Percentiles rank a stretch among this genome's conserved stretches.
Evolutionary conservation across 2,113 vertebrate species (phyloP).

Genomic region (Cacatua alba): DNA sequence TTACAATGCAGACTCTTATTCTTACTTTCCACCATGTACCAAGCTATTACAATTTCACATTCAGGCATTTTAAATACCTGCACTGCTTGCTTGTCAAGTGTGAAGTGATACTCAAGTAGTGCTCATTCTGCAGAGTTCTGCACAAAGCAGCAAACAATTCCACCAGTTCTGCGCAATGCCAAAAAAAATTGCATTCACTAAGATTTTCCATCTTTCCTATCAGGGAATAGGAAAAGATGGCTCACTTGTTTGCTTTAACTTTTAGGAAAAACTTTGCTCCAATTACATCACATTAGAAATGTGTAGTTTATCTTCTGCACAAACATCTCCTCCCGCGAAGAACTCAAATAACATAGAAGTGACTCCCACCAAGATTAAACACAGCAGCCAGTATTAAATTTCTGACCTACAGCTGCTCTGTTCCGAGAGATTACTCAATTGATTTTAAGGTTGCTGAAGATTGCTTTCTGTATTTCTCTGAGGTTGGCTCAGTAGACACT

Average conservation of each 20-base stretch:
- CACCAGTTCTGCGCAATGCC: not conserved
- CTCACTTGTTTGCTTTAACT: slow-evolving; percentile 31
- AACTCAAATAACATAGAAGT: not conserved
- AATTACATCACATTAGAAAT: slow-evolving; percentile 32
- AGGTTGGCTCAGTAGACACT: not conserved
- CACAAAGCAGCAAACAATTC: not conserved
- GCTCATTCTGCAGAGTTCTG: not conserved
- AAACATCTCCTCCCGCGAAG: slow-evolving; percentile 56
- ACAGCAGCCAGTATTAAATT: not conserved
- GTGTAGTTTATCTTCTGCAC: slow-evolving; percentile 28
- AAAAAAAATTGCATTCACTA: not conserved
- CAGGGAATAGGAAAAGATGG: not conserved
- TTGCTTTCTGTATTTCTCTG: not conserved
- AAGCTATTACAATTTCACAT: not conserved
- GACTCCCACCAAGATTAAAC: slow-evolving; percentile 24
- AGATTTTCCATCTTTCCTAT: not conserved
- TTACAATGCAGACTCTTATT: not conserved
- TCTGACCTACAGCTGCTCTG: not conserved
- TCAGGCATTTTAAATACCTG: not conserved
- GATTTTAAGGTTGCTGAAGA: not conserved
- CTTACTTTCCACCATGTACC: not conserved
- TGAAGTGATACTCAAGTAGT: not conserved
- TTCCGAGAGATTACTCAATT: not conserved
- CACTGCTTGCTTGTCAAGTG: not conserved
- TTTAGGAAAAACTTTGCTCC: slow-evolving; percentile 20